Evolutionary conservation across 2,888 invertebrate species (phyloP).

Genomic region (Ctena decussata): DNA sequence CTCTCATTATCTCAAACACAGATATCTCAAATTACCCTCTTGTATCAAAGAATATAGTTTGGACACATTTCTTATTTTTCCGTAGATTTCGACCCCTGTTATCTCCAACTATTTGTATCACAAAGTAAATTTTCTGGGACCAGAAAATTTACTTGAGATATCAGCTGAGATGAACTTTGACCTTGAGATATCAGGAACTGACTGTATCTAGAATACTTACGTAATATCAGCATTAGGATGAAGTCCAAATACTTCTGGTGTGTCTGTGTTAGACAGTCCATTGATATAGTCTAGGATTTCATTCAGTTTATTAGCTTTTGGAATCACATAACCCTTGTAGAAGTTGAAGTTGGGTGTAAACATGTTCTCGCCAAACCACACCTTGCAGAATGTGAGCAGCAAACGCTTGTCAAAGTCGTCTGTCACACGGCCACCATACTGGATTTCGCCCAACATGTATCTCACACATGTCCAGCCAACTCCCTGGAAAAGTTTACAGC

Average conservation of each 20-base stretch:
- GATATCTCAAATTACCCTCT: no score
- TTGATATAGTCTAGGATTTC: constrained; percentile 86
- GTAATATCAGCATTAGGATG: constrained; percentile 87
- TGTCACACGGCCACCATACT: constrained; percentile 87
- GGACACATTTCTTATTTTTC: no score
- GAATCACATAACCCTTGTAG: constrained; percentile 86
- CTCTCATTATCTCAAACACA: no score
- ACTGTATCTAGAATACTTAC: constrained; percentile 81
- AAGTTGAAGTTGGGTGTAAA: constrained; percentile 85
- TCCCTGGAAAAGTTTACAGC: constrained; percentile 83
- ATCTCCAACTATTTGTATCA: no score
- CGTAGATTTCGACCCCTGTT: no score
- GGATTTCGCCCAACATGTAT: constrained; percentile 88
- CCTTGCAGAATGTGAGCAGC: constrained; percentile 86
- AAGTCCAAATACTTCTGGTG: constrained; percentile 87
- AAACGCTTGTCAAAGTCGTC: constrained; percentile 87
- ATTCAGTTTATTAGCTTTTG: constrained; percentile 83
- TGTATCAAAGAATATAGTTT: no score
- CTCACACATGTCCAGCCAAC: constrained; percentile 86
- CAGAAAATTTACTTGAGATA: no score
- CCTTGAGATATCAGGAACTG: no score
- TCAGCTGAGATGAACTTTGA: no score
- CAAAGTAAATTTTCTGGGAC: no score
- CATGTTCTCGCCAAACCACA: constrained; percentile 87
- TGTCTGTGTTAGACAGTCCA: constrained; percentile 83